Conservation (phyloP, 2,113 vertebrate genomes). For the Strigops habroptila region DNA sequence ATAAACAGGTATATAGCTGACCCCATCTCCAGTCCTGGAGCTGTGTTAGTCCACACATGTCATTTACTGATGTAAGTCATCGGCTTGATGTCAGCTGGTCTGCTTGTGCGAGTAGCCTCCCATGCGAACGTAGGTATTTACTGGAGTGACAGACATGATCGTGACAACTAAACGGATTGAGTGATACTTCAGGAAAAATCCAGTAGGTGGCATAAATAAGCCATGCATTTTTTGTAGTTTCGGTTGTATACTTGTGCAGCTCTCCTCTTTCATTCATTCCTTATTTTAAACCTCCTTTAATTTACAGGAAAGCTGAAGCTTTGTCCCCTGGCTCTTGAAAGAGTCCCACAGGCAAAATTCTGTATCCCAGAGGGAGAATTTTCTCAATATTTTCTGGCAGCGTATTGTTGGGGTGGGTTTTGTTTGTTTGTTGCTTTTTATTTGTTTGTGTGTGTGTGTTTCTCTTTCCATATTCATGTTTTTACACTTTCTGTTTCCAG, state of each 20-base stretch:
- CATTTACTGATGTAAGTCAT: fast-evolving
- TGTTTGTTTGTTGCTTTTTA: neutral
- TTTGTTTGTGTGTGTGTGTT: neutral
- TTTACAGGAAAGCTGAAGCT: neutral
- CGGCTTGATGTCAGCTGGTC: neutral
- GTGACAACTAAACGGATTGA: neutral
- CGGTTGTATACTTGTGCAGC: fast-evolving
- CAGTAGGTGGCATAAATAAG: constrained; percentile 67
- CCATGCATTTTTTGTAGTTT: neutral
- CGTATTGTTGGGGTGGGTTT: neutral
- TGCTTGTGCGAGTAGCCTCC: neutral
- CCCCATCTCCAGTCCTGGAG: neutral
- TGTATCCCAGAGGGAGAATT: neutral
- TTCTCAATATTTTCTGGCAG: neutral
- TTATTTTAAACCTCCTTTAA: neutral
- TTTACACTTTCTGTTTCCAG: neutral
- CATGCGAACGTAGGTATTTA: fast-evolving
- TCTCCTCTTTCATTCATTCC: neutral
- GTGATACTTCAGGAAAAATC: constrained; percentile 33
- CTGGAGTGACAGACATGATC: neutral
- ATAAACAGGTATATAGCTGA: neutral
- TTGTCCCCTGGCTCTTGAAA: neutral
- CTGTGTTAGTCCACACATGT: neutral
- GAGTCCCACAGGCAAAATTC: neutral
- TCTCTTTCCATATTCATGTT: neutral